Percentiles rank a stretch among this genome's conserved stretches.
phyloP scores from a whole-genome alignment of 1,140 invertebrate genomes.

The Lethocerus indicus region DNA sequence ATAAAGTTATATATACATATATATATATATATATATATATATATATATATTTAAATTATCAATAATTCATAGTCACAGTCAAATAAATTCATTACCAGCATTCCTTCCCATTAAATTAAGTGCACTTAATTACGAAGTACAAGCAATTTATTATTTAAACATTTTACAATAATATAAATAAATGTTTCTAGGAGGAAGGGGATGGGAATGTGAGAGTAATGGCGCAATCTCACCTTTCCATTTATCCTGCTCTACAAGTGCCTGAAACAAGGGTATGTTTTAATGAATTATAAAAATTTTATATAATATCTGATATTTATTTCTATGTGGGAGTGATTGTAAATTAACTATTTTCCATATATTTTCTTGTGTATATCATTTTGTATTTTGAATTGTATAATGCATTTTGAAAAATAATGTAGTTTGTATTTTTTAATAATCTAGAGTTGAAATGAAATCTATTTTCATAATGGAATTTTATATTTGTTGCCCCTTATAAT shows the following conservation, averaged over 20 bases:
- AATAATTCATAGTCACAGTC: too few relatives aligned
- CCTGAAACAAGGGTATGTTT: slow-evolving; percentile 21
- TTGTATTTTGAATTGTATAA: too few relatives aligned
- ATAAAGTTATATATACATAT: too few relatives aligned
- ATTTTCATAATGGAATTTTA: background rate
- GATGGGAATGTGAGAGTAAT: slow-evolving; percentile 32
- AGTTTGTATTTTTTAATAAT: background rate
- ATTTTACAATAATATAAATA: slow-evolving; percentile 4
- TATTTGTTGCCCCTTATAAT: too few relatives aligned
- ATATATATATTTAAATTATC: too few relatives aligned
- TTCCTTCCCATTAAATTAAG: too few relatives aligned
- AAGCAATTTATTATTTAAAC: background rate
- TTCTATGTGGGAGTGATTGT: background rate
- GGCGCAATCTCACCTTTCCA: slow-evolving; percentile 22
- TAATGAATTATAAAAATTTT: slow-evolving; percentile 1
- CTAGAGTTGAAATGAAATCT: background rate
- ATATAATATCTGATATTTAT: too few relatives aligned
- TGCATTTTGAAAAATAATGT: too few relatives aligned
- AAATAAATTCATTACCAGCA: too few relatives aligned
- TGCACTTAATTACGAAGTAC: too few relatives aligned
- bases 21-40: too few relatives aligned
- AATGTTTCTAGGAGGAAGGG: slow-evolving; percentile 28
- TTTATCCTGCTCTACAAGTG: slow-evolving; percentile 21
- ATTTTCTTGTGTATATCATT: background rate
- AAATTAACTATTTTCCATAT: background rate